A percentile compares a stretch with the other conserved stretches of the same genome.
These are phyloP conservation scores for Spinus pinus DNA, from an alignment of 2,797 vertebrate species.

Conservation along the genomic window DNA sequence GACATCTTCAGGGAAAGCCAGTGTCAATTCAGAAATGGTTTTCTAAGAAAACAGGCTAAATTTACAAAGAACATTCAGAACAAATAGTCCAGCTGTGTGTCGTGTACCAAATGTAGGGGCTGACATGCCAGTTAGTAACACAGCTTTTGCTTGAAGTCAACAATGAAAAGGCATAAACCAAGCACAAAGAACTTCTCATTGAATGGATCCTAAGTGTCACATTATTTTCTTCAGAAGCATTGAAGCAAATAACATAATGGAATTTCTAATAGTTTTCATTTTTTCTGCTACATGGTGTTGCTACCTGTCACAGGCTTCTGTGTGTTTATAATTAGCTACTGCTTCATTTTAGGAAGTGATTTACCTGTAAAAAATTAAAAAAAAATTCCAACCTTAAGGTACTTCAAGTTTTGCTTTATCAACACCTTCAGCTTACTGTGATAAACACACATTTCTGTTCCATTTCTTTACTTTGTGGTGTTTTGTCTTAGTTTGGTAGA, in stretches of 20 bases:
- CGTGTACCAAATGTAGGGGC: not conserved
- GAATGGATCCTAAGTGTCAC: not conserved
- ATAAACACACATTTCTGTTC: not conserved
- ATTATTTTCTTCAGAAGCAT: not conserved
- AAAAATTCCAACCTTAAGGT: not conserved
- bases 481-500: not conserved
- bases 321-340: not conserved
- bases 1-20: not conserved
- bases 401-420: not conserved
- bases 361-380: not conserved
- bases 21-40: not conserved
- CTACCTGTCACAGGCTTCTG: not conserved
- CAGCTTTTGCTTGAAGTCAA: not conserved
- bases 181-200: not conserved
- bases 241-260: not conserved
- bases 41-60: not conserved
- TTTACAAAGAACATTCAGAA: not conserved
- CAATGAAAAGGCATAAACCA: not conserved
- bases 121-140: not conserved
- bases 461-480: not conserved
- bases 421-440: not conserved
- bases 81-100: not conserved
- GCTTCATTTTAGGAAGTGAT: not conserved
- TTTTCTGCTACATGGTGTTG: not conserved
- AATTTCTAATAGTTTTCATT: not conserved